These are phyloP conservation scores for Tenthredo scrophulariae DNA, from an alignment of 2,888 invertebrate species.

Conservation along the genomic window DNA sequence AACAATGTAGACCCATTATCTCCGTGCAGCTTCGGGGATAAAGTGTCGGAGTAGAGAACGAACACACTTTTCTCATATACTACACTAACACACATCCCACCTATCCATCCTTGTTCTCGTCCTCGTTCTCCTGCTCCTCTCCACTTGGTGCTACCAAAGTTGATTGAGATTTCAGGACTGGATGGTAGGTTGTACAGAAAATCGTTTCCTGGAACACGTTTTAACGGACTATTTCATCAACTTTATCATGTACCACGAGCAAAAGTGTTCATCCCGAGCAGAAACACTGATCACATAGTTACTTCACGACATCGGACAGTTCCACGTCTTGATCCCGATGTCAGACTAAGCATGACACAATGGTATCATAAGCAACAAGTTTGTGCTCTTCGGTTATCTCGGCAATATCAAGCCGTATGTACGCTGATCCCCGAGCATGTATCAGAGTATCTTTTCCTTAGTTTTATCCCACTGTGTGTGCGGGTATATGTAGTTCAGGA, in stretches of 20 bases:
- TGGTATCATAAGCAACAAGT: not conserved
- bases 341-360: not conserved
- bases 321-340: not conserved
- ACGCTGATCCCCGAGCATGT: not conserved
- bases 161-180: conserved; percentile 42
- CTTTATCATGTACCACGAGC: not conserved
- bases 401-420: not conserved
- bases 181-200: not conserved
- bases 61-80: not conserved
- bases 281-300: not conserved
- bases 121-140: not conserved
- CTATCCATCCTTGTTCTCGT: not conserved
- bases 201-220: not conserved
- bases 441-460: not conserved
- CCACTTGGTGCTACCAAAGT: conserved; percentile 2
- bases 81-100: not conserved
- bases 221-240: not conserved
- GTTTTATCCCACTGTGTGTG: not conserved
- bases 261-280: not conserved
- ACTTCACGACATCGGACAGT: not conserved
- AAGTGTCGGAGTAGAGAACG: conserved; percentile 12
- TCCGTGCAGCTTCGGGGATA: conserved; percentile 18
- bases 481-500: not conserved
- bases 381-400: not conserved
- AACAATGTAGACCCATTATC: conserved; percentile 49